Evolutionary conservation across 2,888 invertebrate genomes (phyloP), one percentile per base, ranked within the genome.

Genomic region (Leptopilina drosophilae): DNA sequence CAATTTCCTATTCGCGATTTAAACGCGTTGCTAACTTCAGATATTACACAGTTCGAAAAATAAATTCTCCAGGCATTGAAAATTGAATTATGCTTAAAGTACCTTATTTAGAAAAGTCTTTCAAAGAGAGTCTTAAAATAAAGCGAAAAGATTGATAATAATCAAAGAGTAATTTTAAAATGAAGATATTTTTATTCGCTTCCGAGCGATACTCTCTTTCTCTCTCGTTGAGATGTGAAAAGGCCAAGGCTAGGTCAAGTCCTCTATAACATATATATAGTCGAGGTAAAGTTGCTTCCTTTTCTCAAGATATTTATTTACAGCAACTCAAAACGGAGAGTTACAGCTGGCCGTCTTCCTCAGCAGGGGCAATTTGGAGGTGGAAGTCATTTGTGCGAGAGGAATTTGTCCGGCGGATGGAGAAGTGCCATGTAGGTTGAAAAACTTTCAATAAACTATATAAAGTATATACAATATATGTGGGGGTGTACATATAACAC

Each of bases 341-440:
- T 94, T 98, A 85, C 96, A 97, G 90, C 93, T 98, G 91, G 97
- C 97, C 81, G 95, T 98, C 87, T 94, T 96, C 88, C 96, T 98
- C 94, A 95, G 97, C 89, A 98, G 98, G 93, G 98, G 98, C 87
- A 96, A 97, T 87, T 94, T 98, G 81, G 98, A 98, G 92, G 96
- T 98, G 40, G 98, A 98, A 93, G 94, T 96, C 46, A 94, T 96
- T 79, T 94, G 94, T 85, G 96, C 95, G 1, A 93, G 95, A 84
- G 95, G 95, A 85, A 95, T 96, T 82, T 93, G 94, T 76, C 93
- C 94, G 33, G 94, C 95, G 78, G 95, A 95, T 87, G 94, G 94
- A 80, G 96, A 96, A 87, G 95, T 95, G 77, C 95, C 95, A 85
- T 94, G 94, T 94, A 89, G 85, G 42, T 75, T 33, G 26, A 33